phyloP scores from a whole-genome alignment of 2,797 vertebrate species.

The Dryobates pubescens region DNA sequence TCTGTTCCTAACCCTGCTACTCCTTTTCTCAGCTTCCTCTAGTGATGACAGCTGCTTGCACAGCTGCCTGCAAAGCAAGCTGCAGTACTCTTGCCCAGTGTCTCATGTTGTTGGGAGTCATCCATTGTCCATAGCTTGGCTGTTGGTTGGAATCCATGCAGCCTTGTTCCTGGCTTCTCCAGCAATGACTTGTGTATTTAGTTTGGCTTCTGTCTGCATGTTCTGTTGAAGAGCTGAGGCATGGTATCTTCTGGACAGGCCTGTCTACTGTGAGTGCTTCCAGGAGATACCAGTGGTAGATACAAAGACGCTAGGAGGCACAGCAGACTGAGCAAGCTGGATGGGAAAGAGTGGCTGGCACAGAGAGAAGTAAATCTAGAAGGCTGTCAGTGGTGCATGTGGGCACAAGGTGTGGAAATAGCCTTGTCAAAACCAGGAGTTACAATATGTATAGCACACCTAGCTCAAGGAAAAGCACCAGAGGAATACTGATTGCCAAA shows the following conservation, averaged over 20 bases:
- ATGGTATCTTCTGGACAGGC: not conserved
- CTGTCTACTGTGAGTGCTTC: not conserved
- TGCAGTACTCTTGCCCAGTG: not conserved
- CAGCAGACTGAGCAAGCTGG: not conserved
- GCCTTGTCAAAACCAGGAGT: not conserved
- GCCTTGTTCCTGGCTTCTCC: not conserved
- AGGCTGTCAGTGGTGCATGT: not conserved
- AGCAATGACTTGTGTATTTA: not conserved
- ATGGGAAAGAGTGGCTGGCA: accelerated
- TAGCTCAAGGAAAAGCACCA: not conserved
- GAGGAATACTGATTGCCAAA: accelerated
- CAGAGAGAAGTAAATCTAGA: not conserved
- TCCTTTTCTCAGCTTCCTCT: not conserved
- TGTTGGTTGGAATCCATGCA: not conserved
- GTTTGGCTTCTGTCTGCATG: not conserved
- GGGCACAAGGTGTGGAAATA: not conserved
- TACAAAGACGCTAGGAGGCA: not conserved
- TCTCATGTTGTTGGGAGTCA: not conserved
- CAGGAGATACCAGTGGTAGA: not conserved
- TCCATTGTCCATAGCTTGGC: not conserved
- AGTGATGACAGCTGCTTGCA: not conserved
- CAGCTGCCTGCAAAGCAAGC: not conserved
- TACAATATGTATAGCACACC: not conserved
- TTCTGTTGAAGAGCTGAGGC: not conserved
- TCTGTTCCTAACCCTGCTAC: not conserved